Conservation (phyloP, 2,113 vertebrate genomes). For the Pao palembangensis region DNA sequence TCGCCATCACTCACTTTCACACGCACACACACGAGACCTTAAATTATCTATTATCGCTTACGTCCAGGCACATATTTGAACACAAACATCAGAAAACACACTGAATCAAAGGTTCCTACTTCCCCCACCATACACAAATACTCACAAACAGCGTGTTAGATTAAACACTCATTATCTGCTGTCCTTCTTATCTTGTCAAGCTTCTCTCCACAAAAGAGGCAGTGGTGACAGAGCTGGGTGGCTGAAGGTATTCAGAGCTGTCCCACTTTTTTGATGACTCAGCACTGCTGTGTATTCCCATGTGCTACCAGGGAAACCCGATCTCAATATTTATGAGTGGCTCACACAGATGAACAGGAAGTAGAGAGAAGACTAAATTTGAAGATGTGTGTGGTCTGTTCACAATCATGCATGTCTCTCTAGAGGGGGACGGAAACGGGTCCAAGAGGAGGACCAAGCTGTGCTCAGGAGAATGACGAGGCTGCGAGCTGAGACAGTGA, state of each 20-base stretch:
- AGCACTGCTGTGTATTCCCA: conserved; percentile 68
- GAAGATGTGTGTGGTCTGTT: conserved; percentile 71
- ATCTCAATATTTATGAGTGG: conserved; percentile 66
- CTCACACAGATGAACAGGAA: conserved; percentile 49
- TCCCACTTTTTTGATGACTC: conserved; percentile 66
- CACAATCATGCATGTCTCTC: conserved; percentile 47
- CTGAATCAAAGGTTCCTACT: background rate
- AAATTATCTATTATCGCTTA: conserved; percentile 25
- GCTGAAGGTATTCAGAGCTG: conserved; percentile 20
- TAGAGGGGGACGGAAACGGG: conserved; percentile 27
- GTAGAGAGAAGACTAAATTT: conserved; percentile 59
- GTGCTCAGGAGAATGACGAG: background rate
- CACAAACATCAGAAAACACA: conserved; percentile 4
- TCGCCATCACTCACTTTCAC: conserved; percentile 52
- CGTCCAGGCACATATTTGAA: conserved; percentile 5
- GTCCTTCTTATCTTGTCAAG: background rate
- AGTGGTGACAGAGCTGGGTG: conserved; percentile 9
- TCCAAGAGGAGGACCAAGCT: background rate
- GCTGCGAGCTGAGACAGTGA: conserved; percentile 48
- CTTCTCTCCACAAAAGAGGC: background rate
- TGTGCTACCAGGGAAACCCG: conserved; percentile 62
- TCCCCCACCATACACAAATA: too few relatives aligned
- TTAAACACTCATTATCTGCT: background rate
- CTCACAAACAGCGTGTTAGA: too few relatives aligned
- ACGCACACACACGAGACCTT: conserved; percentile 49